Percentiles rank a stretch among this genome's conserved stretches.
These are phyloP conservation scores for Leptinotarsa rubiginosa DNA, from an alignment of 2,888 invertebrate genomes.

Conservation along the genomic window DNA sequence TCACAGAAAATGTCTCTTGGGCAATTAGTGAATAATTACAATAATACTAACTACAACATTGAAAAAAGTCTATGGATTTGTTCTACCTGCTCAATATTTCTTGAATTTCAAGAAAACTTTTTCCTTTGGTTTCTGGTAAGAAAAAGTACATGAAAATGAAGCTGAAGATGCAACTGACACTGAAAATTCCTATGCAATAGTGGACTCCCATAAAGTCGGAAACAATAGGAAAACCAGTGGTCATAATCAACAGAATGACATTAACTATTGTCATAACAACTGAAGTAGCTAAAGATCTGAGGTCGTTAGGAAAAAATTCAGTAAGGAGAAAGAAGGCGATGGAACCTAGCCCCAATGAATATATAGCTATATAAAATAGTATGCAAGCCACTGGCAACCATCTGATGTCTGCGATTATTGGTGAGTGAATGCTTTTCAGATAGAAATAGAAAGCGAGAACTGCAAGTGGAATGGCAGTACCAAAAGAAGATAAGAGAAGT, in stretches of 20 bases:
- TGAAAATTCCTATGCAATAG: background rate
- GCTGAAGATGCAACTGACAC: background rate
- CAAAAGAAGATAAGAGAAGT: constrained; percentile 58
- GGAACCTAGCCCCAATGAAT: background rate
- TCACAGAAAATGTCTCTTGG: too few relatives aligned
- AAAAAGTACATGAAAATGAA: background rate
- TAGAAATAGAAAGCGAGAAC: background rate
- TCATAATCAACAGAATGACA: background rate
- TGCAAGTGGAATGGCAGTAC: background rate
- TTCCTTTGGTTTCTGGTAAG: background rate
- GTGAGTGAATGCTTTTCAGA: background rate
- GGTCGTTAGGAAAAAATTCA: constrained; percentile 4
- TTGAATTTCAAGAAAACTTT: background rate
- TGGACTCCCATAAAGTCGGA: background rate
- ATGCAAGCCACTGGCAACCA: background rate
- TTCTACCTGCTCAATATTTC: background rate
- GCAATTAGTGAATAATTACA: too few relatives aligned
- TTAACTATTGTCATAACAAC: background rate
- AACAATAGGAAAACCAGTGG: background rate
- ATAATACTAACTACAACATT: too few relatives aligned
- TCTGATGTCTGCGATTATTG: background rate
- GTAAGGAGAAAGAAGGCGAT: background rate
- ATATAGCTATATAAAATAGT: background rate
- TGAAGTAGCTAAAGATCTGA: background rate
- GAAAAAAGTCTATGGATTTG: too few relatives aligned